Evolutionary conservation across 2,888 invertebrate genomes (phyloP), one percentile per base, ranked within the genome.

Genomic region (Antheraea assamensis): DNA sequence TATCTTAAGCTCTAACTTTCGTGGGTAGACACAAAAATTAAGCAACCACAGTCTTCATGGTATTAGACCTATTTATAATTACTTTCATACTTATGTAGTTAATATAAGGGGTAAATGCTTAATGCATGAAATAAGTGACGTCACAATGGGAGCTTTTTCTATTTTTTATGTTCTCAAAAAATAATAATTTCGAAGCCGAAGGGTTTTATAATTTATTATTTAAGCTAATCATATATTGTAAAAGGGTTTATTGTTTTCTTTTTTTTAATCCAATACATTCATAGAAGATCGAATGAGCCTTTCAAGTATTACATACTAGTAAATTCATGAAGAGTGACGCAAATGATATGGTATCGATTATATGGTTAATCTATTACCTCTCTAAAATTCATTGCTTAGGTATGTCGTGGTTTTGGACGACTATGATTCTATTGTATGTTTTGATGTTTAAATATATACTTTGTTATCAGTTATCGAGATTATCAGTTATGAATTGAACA

Each of bases 361-460:
- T 76, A 72, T 78, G 77, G 80, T 77, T 77, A 78, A 79, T 81
- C 78, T 76, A 78, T 81, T 71, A 75, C 47, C 76, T 72, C 74
- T 74, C 72, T 76, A 76, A 77, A 79, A 80, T 79, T 80, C 79
- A 78, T 70, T 76, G 78, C 75, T 77, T 78, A 77, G 78, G 76
- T 77, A 75, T 61, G 49, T 52, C 71, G 72, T 76, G 35, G 71
- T 76, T 35, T n/a, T 24, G 52, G 27, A 49, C 21, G 55, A 10
- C 24, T 58, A 8, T 35, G 30, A 24, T 71, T 58, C 31, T 30
- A 13, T 2, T 10, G 71, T 30, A 55, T 30, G 55, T 21, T 58
- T 58, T 17, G 58, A 31, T 55, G 68, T 68, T 70, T 72, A 27
- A 70, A 74, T 70, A 70, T 61, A 42, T 71, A 66, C 71, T 35